Base-by-base conservation (phyloP, 2,888 invertebrate species). In the Therioaphis trifolii region DNA sequence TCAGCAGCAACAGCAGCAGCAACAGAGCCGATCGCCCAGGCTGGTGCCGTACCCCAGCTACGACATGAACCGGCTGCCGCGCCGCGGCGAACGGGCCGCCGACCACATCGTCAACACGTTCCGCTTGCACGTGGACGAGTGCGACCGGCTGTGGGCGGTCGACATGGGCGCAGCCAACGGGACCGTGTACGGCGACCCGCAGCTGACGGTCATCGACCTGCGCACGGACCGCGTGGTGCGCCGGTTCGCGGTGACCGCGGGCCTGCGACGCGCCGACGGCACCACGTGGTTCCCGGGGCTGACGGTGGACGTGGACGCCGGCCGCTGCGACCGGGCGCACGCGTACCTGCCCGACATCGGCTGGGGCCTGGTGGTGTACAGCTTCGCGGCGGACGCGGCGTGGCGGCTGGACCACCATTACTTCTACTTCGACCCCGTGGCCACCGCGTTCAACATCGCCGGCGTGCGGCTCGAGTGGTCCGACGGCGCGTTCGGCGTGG, bases 231-330 rank as follows among this genome's bases (percentile, higher is more conserved):
- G 91, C 72, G 90, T 93, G 49, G 90, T 95, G 80, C 91, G 94
- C 46, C 87, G 89, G 78, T 87, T 87, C 84, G 85, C 86, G 9
- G 78, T 86, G 74, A 85, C 85, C 11, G 24, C 35, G 4, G 11
- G 40, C n/a, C 52, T 82, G n/a, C n/a, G 72, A 11, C 72, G 75
- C 29, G 14, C 1, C 12, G 84, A 84, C 91, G 91, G 87, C 94
- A 94, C 87, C 92, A 95, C 77, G 5, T 95, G 95, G 88, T 94
- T 95, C 85, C 95, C 95, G n/a, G 95, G 94, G 87, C 94, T 94
- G 84, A 94, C 93, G n/a, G 91, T 95, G 2, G 95, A 96, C 87
- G 90, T 94, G 86, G 94, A 94, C 46, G 90, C 91, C 86, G 91
- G 90, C 66, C 91, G 90, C 66, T 95, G 95, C 87, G 93, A 94